These are phyloP conservation scores for Megalonaias nervosa DNA, from an alignment of 1,140 invertebrate genomes.

Conservation along the genomic window DNA sequence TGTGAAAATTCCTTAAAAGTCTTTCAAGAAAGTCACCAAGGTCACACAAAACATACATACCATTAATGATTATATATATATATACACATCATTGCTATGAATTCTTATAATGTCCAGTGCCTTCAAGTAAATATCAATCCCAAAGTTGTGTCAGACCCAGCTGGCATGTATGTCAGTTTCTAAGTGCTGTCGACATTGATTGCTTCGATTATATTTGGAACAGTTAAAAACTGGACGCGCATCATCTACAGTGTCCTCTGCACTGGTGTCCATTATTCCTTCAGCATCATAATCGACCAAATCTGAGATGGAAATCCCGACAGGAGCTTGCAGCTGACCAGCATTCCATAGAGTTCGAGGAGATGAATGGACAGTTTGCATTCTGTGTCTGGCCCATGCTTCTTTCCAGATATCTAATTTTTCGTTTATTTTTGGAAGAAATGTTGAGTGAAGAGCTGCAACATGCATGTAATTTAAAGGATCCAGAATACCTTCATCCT, in stretches of 20 bases:
- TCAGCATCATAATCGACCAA: slow-evolving; percentile 2
- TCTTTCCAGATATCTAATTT: slow-evolving; percentile 28
- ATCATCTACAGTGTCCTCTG: background rate
- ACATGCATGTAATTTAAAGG: slow-evolving; percentile 25
- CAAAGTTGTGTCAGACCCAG: slow-evolving; percentile 10
- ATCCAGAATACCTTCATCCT: slow-evolving; percentile 35
- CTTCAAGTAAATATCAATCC: slow-evolving; percentile 20
- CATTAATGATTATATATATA: no score
- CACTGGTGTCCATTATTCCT: background rate
- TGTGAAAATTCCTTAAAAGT: no score
- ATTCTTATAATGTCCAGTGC: slow-evolving; percentile 6
- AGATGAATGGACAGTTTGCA: slow-evolving; percentile 36
- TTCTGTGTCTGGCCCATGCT: slow-evolving; percentile 36
- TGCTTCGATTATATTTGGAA: background rate
- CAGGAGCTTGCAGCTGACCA: slow-evolving; percentile 7
- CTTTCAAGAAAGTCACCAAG: no score
- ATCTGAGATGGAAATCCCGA: no score
- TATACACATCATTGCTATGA: no score
- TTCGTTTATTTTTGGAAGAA: slow-evolving; percentile 29
- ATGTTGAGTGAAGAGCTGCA: slow-evolving; percentile 22
- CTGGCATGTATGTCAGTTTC: background rate
- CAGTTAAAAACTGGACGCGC: background rate
- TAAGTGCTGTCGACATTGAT: background rate
- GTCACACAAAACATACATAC: no score
- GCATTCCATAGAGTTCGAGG: slow-evolving; percentile 21